These are phyloP conservation scores for Oithona nana DNA, from an alignment of 2,888 invertebrate species.

Conservation along the genomic window DNA sequence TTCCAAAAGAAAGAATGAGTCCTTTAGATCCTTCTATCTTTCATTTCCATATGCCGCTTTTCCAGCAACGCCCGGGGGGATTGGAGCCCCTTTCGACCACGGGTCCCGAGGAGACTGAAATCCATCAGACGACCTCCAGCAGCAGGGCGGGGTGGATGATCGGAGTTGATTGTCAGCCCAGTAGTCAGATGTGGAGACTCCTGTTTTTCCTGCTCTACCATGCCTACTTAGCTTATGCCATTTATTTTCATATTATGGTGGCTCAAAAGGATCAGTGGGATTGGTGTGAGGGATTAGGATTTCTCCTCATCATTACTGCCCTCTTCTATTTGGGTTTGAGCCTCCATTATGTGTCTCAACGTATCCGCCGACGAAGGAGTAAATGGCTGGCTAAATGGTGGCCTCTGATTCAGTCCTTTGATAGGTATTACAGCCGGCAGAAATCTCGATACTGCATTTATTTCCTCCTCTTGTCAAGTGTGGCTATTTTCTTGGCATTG, in stretches of 20 bases:
- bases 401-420: neutral
- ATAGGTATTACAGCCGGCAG: neutral
- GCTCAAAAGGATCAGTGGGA: neutral
- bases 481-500: neutral
- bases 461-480: neutral
- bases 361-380: neutral
- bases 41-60: too few species aligned
- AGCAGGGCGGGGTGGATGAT: too few species aligned
- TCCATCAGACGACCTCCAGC: too few species aligned
- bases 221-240: neutral
- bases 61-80: too few species aligned
- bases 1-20: too few species aligned
- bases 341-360: neutral
- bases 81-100: too few species aligned
- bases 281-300: conserved; percentile 1
- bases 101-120: too few species aligned
- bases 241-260: neutral
- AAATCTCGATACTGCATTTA: neutral
- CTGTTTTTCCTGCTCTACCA: neutral
- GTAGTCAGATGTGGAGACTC: too few species aligned
- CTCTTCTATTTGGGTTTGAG: neutral
- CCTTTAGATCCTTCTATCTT: too few species aligned
- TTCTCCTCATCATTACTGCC: neutral
- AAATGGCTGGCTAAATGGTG: neutral
- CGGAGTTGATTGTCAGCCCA: too few species aligned